Evolutionary conservation across 1,140 invertebrate genomes (phyloP).

Genomic region (Mactra quadrangularis): DNA sequence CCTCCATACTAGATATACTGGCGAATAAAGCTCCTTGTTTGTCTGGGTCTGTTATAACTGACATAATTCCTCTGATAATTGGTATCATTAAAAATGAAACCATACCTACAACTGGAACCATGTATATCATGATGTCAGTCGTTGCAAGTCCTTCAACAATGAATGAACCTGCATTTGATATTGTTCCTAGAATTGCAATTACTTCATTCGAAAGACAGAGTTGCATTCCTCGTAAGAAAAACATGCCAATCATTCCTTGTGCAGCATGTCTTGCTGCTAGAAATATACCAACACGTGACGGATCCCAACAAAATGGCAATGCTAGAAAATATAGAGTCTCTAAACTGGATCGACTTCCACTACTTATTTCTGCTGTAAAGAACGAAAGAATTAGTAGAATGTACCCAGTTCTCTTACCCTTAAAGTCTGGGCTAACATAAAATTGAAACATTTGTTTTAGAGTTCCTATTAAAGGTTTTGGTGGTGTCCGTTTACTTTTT

Average conservation of each 20-base stretch:
- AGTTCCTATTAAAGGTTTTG: neutral
- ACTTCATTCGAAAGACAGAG: neutral
- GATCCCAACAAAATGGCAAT: conserved; percentile 18
- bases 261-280: conserved; percentile 7
- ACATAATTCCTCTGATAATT: conserved; percentile 13
- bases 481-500: neutral
- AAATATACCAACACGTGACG: neutral
- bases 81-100: conserved; percentile 11
- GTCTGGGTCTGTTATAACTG: neutral
- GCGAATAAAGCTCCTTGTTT: conserved; percentile 20
- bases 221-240: neutral
- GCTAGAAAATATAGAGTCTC: conserved; percentile 27
- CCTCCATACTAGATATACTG: neutral
- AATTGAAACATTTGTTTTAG: neutral
- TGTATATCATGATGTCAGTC: neutral
- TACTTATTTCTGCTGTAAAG: neutral
- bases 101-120: neutral
- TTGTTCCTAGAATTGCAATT: neutral
- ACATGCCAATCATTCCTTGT: neutral
- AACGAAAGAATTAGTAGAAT: conserved; percentile 8
- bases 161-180: neutral
- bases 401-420: neutral
- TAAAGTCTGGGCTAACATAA: conserved; percentile 5
- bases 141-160: conserved; percentile 14
- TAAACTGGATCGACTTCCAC: neutral